phyloP scores from a whole-genome alignment of 2,797 vertebrate genomes.

The Phoebastria nigripes region DNA sequence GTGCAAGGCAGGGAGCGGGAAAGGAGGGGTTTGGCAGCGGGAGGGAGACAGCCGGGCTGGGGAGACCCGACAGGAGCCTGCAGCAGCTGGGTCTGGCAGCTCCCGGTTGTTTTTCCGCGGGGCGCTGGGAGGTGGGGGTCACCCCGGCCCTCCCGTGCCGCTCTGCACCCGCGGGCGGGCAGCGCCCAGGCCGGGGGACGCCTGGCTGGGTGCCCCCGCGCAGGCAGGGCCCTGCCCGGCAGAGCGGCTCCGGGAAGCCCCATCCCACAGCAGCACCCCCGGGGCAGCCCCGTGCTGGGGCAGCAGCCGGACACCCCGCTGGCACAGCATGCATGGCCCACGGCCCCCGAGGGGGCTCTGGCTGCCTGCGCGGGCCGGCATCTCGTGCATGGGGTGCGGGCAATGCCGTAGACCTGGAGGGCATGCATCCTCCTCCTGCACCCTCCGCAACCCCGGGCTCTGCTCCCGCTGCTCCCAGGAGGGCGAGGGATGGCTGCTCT shows the following conservation, averaged over 20 bases:
- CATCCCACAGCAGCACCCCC: neutral
- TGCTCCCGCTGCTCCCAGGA: neutral
- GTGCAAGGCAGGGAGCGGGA: neutral
- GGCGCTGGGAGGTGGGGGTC: neutral
- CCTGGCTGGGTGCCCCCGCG: neutral
- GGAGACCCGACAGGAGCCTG: neutral
- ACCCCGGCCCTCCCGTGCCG: fast-evolving
- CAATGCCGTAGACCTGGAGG: fast-evolving
- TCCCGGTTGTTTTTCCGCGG: fast-evolving
- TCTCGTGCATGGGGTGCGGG: fast-evolving
- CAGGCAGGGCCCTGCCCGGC: neutral
- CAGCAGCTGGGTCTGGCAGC: neutral
- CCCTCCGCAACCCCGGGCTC: neutral
- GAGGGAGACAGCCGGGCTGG: neutral
- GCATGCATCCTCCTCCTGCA: neutral
- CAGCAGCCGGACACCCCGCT: neutral
- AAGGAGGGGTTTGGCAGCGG: fast-evolving
- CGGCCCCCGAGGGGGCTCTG: fast-evolving
- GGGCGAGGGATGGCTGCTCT: neutral
- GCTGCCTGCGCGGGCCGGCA: neutral
- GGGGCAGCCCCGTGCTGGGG: fast-evolving
- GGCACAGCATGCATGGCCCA: fast-evolving
- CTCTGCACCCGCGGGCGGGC: fast-evolving
- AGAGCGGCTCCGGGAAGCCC: neutral
- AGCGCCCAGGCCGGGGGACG: neutral